Evolutionary conservation across 2,888 invertebrate genomes (phyloP).

Genomic region (Gastracanthus pulcherrimus): DNA sequence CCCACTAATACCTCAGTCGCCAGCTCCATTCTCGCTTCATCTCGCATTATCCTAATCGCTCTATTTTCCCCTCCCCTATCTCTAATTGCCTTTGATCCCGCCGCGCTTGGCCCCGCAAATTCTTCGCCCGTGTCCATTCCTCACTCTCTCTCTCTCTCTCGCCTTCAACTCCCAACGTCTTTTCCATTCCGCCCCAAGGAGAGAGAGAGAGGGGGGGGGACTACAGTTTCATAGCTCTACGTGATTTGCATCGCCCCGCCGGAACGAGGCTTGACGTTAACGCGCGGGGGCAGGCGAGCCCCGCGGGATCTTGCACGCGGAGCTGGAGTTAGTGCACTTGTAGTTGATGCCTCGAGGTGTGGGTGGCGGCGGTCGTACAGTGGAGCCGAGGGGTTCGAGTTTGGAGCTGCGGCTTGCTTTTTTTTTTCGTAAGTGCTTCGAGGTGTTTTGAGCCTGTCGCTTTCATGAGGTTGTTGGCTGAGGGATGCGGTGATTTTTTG

Average conservation of each 20-base stretch:
- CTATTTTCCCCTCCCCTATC: conserved; percentile 20
- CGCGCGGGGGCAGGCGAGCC: neutral
- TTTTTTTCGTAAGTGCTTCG: too few species aligned
- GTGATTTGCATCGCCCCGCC: conserved; percentile 60
- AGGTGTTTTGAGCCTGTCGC: too few species aligned
- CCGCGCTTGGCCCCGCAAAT: conserved; percentile 11
- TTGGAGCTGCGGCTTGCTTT: too few species aligned
- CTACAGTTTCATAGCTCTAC: conserved; percentile 57
- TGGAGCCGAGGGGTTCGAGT: neutral
- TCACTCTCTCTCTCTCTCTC: too few species aligned
- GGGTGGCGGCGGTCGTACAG: too few species aligned
- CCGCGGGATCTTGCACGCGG: neutral
- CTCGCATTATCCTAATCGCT: conserved; percentile 36
- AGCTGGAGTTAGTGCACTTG: too few species aligned
- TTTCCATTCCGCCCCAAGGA: conserved; percentile 25
- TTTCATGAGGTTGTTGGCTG: too few species aligned
- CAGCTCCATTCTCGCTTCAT: conserved; percentile 13
- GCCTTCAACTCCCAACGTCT: conserved; percentile 27
- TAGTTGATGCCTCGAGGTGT: too few species aligned
- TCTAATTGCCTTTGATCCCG: conserved; percentile 29
- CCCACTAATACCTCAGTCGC: neutral
- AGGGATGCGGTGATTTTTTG: too few species aligned
- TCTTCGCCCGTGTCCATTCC: conserved; percentile 11
- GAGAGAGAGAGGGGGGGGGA: too few species aligned
- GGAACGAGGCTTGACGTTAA: neutral